Percentiles rank a stretch among this genome's conserved stretches.
phyloP scores from a whole-genome alignment of 2,113 vertebrate genomes.

The Pao palembangensis region DNA sequence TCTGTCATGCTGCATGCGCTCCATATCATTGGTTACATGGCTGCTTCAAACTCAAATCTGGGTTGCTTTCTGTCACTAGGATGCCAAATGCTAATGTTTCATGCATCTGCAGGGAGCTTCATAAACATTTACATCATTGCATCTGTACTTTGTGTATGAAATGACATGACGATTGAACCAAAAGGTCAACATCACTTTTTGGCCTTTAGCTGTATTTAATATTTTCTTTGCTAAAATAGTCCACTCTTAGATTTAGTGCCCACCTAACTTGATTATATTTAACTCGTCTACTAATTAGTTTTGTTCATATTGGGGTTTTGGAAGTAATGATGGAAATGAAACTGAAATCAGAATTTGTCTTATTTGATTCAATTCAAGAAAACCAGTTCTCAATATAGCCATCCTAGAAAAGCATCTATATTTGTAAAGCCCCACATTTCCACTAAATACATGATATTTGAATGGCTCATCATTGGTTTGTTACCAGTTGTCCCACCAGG shows the following conservation, averaged over 20 bases:
- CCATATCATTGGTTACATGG: slow-evolving; percentile 33
- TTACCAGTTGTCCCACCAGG: too few species aligned
- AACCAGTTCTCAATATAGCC: too few species aligned
- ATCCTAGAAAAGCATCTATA: too few species aligned
- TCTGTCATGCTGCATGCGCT: slow-evolving; percentile 44
- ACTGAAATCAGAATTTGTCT: too few species aligned
- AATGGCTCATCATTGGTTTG: too few species aligned
- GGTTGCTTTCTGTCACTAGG: slow-evolving; percentile 35
- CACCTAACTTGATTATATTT: not conserved
- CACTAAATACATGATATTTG: too few species aligned
- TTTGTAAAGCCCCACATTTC: too few species aligned
- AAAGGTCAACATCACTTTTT: not conserved
- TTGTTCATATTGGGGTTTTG: not conserved
- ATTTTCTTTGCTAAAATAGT: slow-evolving; percentile 1
- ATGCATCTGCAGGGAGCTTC: slow-evolving; percentile 17
- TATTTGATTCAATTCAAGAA: too few species aligned
- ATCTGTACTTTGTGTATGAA: slow-evolving; percentile 50
- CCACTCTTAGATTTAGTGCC: not conserved
- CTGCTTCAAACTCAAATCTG: slow-evolving; percentile 70
- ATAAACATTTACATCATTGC: slow-evolving; percentile 2
- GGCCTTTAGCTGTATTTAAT: not conserved
- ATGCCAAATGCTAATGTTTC: slow-evolving; percentile 27
- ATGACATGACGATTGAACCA: slow-evolving; percentile 53
- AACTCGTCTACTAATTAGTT: not conserved
- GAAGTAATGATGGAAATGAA: too few species aligned